A percentile compares a stretch with the other conserved stretches of the same genome.
Conservation (phyloP, 1,140 invertebrate species). For the Neotoxoptera formosana region DNA sequence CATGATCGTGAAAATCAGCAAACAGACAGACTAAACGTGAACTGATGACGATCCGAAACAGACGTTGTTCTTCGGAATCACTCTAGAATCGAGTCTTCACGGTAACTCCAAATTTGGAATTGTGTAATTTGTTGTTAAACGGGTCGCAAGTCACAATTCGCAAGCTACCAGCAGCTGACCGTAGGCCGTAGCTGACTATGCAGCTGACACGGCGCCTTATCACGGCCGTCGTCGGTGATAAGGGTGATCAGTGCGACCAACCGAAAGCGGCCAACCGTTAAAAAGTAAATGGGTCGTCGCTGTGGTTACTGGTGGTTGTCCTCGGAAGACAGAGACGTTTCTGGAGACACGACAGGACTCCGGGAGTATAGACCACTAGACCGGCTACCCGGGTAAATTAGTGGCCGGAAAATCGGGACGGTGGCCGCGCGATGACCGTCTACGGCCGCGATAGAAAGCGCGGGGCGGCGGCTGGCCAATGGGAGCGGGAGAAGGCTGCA, state of each 20-base stretch:
- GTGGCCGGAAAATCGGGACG: neutral
- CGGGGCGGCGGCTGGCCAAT: neutral
- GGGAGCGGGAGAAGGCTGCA: neutral
- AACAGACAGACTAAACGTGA: neutral
- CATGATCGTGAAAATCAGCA: slow-evolving; percentile 40
- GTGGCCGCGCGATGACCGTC: neutral
- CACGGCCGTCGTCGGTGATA: neutral
- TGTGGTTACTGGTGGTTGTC: neutral
- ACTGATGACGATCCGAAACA: neutral
- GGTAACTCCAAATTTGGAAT: neutral
- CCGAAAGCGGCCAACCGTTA: neutral
- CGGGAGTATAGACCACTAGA: no score
- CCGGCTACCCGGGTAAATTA: neutral
- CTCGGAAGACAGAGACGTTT: neutral
- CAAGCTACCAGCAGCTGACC: neutral
- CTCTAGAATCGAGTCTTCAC: neutral
- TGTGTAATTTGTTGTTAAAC: neutral
- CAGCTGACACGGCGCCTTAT: no score
- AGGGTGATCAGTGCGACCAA: neutral
- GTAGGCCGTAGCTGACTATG: no score
- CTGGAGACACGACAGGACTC: neutral
- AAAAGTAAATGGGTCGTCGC: neutral
- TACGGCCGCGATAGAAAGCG: neutral
- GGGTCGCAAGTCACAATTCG: no score
- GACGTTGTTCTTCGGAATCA: no score